Evolutionary conservation across 2,113 vertebrate species (phyloP).

Genomic region (Erpornis zantholeuca): DNA sequence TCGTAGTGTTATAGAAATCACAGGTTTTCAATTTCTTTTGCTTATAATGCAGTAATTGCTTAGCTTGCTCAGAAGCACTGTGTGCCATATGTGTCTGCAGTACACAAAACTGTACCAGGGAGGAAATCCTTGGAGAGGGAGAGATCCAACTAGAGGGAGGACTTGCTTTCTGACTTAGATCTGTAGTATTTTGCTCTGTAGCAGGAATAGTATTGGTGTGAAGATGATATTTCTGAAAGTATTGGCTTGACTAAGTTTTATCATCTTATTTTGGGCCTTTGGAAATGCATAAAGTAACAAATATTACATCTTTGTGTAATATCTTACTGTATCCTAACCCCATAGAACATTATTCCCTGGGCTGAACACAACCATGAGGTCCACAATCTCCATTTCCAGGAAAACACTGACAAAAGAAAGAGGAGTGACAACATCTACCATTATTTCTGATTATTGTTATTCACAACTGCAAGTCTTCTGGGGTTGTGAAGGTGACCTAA

Average conservation of each 20-base stretch:
- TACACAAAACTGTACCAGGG: not conserved
- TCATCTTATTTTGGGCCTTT: not conserved
- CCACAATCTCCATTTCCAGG: not conserved
- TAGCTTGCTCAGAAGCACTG: not conserved
- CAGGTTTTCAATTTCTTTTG: not conserved
- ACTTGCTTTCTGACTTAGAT: not conserved
- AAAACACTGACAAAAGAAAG: not conserved
- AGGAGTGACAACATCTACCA: not conserved
- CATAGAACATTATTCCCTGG: not conserved
- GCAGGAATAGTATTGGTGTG: not conserved
- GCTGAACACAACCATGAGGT: not conserved
- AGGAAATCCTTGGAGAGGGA: not conserved
- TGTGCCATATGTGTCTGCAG: not conserved
- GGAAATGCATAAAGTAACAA: not conserved
- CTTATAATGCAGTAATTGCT: not conserved
- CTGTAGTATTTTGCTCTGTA: not conserved
- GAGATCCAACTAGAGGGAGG: not conserved
- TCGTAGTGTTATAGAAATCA: rapidly evolving
- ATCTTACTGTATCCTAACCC: not conserved
- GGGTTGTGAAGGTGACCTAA: slow-evolving; percentile 22
- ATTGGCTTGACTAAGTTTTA: not conserved
- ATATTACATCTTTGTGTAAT: rapidly evolving
- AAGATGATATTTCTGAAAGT: not conserved
- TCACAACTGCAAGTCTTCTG: not conserved
- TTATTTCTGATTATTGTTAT: not conserved